Base-by-base conservation (phyloP, 2,888 invertebrate species). In the Lepidocyrtinus sp. region DNA sequence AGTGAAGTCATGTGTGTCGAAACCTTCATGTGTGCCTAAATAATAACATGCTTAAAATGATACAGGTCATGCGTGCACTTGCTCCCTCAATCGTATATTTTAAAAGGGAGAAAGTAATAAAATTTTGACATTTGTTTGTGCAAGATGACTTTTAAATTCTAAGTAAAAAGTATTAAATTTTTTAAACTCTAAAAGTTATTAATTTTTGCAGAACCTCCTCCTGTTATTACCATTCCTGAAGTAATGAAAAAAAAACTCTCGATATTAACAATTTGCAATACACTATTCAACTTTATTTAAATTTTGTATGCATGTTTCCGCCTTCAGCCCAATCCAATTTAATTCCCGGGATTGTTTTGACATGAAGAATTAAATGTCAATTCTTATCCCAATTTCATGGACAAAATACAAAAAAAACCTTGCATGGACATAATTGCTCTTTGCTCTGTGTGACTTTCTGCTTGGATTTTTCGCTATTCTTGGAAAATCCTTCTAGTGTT, bases 21-120 rank as follows among this genome's bases (percentile, higher is more conserved):
- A 55, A 71, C 67, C 45, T 67, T 73, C 64, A 68, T 65, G 67
- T 67, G 24, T 45, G 61, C n/a, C 27, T 73, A 65, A 65, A 67
- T 75, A 75, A 75, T 75, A 75, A 75, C 75, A 75, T 75, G 75
- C 59, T 68, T 75, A 59, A 75, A 67, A 17, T 67, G 61, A 61
- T n/a, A 55, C 67, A 75, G 75, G 75, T 75, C 75, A 75, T 75
- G 75, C 68, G 45, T 59, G 25, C 55, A 50, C 36, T 17, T 24
- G n/a, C 36, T 61, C 19, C 22, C 61, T 5, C 46, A 15, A 1
- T 46, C 17, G 36, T 25, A 25, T 3, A 21, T 62, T 22, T 22
- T 22, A 7, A 62, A 62, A 62, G 7, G 62, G 62, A 62, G 36
- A 65, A 65, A 27, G 65, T 36, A 65, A 65, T 65, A 65, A 65